Evolutionary conservation across 1,140 invertebrate genomes (phyloP), one percentile per base, ranked within the genome.

Genomic region (Drosophila watanabei): DNA sequence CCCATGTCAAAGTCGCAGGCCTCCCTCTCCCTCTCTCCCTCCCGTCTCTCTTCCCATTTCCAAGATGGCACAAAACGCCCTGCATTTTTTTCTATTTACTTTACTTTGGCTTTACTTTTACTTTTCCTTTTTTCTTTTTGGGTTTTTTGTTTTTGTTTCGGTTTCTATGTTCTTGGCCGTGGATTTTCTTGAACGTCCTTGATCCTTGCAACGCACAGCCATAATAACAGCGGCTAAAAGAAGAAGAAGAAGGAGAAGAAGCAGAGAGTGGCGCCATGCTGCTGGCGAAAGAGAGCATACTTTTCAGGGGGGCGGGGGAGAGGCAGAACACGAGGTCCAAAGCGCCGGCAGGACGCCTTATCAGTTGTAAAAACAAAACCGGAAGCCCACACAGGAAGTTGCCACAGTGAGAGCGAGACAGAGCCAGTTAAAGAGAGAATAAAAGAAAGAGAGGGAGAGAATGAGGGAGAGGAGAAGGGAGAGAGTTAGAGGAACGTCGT

Each of bases 351-450:
- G 71, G 86, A 82, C 82, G 86, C 86, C 86, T 90, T 90, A 90
- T 90, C 86, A 90, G 86, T 90, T 82, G 79, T 89, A 85, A 91
- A 91, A 85, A 92, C 81, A 82, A 91, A 91, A 91, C 89, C 84
- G 89, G 89, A 91, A 91, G 81, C 81, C 80, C 85, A 76, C 85
- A 90, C 85, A 91, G 85, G 85, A 90, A 91, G 85, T 82, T 69
- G 70, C 41, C 43, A 45, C 30, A 57, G 57, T 56, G 70, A 51
- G 79, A 77, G 30, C 54, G 62, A 45, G 70, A 75, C 45, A 66
- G 80, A 16, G n/a, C 8, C 11, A 30, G 3, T 18, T 28, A 20
- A 45, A 49, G 16, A 43, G 37, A 20, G 35, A 33, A 66, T 49
- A 32, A 8, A 60, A 43, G 24, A 37, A 71, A 24, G 35, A 24